Conservation (phyloP, 2,113 vertebrate species). For the Corythaixoides concolor region DNA sequence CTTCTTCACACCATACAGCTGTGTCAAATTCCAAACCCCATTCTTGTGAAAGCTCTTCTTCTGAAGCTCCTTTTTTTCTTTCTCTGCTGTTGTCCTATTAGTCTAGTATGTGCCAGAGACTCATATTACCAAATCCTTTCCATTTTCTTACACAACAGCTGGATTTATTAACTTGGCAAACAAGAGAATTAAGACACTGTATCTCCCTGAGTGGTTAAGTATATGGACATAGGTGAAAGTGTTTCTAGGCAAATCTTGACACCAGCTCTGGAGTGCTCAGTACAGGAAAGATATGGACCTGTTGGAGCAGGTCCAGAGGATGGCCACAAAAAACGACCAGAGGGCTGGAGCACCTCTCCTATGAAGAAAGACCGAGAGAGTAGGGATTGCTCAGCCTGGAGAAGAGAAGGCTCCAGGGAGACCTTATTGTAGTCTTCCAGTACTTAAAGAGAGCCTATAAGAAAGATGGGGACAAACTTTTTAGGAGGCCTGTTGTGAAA, state of each 20-base stretch:
- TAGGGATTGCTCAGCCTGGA: too few species aligned
- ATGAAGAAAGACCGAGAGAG: too few species aligned
- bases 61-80: background rate
- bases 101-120: too few species aligned
- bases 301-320: too few species aligned
- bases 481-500: too few species aligned
- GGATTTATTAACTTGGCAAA: background rate
- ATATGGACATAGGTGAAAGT: background rate
- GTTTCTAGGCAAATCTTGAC: background rate
- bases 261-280: background rate
- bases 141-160: background rate
- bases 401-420: too few species aligned
- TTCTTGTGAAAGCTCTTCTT: background rate
- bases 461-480: too few species aligned
- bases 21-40: background rate
- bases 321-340: too few species aligned
- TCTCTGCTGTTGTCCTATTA: background rate
- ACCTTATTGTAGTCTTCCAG: too few species aligned
- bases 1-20: background rate
- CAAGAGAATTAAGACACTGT: background rate
- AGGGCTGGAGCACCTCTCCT: too few species aligned
- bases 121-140: background rate
- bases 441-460: too few species aligned
- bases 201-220: background rate
- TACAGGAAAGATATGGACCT: too few species aligned